Conservation (phyloP, 2,888 invertebrate species). For the Microctonus brassicae region DNA sequence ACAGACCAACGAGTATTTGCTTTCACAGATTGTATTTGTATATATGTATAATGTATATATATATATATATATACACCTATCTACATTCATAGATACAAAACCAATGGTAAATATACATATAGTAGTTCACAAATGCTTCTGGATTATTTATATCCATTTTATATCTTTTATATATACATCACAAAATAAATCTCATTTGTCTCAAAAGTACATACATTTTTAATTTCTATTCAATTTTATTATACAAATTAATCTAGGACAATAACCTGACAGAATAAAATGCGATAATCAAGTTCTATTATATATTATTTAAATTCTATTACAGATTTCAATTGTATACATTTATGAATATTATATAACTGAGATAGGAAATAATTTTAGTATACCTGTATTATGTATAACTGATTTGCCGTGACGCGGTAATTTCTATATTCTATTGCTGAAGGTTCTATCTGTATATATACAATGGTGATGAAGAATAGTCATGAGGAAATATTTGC, state of each 20-base stretch:
- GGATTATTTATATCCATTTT: not conserved
- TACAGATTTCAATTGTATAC: not conserved
- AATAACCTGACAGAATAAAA: not conserved
- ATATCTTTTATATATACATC: not conserved
- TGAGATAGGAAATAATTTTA: not conserved
- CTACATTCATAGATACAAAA: not conserved
- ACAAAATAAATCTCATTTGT: not conserved
- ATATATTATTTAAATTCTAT: not conserved
- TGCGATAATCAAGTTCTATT: not conserved
- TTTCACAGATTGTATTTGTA: not conserved
- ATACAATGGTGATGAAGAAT: not conserved
- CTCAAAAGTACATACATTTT: not conserved
- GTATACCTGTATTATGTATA: not conserved
- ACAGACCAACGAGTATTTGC: constrained; percentile 25
- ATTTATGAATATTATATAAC: not conserved
- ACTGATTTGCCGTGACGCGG: not conserved
- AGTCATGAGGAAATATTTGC: constrained; percentile 13
- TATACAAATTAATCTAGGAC: not conserved
- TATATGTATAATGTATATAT: not conserved
- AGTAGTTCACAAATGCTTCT: not conserved
- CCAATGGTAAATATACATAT: not conserved
- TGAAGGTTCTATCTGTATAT: not conserved
- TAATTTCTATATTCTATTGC: constrained; percentile 5
- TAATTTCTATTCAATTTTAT: not conserved
- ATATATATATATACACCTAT: not conserved